A percentile compares a stretch with the other conserved stretches of the same genome.
Conservation (phyloP, 2,113 vertebrate species). For the Phoxinus phoxinus region DNA sequence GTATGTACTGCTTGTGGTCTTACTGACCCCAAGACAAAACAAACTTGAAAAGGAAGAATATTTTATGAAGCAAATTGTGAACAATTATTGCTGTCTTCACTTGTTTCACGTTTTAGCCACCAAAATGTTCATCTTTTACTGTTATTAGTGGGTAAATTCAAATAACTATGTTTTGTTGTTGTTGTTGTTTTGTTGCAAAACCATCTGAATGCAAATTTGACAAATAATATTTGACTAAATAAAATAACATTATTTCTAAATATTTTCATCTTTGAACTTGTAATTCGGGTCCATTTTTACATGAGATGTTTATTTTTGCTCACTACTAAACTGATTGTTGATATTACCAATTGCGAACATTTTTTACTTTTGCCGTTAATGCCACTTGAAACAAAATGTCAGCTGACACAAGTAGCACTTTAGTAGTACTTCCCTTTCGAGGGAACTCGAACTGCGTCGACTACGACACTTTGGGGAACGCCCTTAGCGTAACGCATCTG, state of each 20-base stretch:
- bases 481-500: no score
- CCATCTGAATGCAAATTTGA: no score
- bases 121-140: not conserved
- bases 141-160: not conserved
- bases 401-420: no score
- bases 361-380: no score
- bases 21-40: not conserved
- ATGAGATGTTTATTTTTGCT: not conserved
- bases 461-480: no score
- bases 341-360: not conserved
- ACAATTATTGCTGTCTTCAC: not conserved
- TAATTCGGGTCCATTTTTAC: not conserved
- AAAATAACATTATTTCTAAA: no score
- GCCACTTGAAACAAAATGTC: no score
- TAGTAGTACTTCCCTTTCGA: no score
- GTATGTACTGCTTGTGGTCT: not conserved
- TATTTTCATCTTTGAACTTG: not conserved
- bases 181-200: no score
- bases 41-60: not conserved
- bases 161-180: not conserved
- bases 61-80: not conserved
- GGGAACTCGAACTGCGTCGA: no score
- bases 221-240: no score
- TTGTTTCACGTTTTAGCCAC: no score
- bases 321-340: not conserved